These are phyloP conservation scores for Tetrao urogallus DNA, from an alignment of 2,113 vertebrate genomes.

Conservation along the genomic window DNA sequence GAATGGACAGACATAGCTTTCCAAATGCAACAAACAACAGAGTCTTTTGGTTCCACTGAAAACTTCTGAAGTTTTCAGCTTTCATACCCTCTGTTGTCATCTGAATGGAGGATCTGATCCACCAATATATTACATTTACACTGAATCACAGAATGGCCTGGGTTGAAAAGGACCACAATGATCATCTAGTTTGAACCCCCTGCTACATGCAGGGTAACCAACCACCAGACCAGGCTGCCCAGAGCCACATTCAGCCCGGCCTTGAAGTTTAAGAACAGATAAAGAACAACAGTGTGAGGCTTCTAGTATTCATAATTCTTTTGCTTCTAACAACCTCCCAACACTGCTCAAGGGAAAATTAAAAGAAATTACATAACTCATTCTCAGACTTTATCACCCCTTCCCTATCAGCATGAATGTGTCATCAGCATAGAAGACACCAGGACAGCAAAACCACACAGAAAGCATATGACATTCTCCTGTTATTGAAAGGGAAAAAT, in stretches of 20 bases:
- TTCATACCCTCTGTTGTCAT: not conserved
- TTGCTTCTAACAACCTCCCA: not conserved
- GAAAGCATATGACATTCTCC: not conserved
- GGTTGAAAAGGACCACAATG: too few relatives aligned
- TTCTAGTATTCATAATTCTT: not conserved
- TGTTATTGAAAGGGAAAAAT: rapidly evolving
- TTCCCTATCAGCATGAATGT: not conserved
- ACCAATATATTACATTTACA: not conserved
- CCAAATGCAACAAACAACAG: not conserved
- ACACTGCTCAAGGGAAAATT: not conserved
- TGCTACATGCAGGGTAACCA: too few relatives aligned
- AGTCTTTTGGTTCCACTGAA: not conserved
- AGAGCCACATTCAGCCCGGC: too few relatives aligned
- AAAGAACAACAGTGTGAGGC: not conserved
- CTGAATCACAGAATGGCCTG: too few relatives aligned
- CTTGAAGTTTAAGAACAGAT: not conserved
- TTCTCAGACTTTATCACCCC: not conserved
- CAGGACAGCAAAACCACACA: rapidly evolving
- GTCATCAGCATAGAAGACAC: not conserved
- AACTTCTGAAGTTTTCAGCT: not conserved
- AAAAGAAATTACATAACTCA: not conserved
- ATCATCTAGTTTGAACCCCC: too few relatives aligned
- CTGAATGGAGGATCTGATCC: not conserved
- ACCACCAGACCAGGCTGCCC: too few relatives aligned
- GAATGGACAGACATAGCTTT: not conserved